phyloP scores from a whole-genome alignment of 2,888 invertebrate species.

The Tachystola acroxantha region DNA sequence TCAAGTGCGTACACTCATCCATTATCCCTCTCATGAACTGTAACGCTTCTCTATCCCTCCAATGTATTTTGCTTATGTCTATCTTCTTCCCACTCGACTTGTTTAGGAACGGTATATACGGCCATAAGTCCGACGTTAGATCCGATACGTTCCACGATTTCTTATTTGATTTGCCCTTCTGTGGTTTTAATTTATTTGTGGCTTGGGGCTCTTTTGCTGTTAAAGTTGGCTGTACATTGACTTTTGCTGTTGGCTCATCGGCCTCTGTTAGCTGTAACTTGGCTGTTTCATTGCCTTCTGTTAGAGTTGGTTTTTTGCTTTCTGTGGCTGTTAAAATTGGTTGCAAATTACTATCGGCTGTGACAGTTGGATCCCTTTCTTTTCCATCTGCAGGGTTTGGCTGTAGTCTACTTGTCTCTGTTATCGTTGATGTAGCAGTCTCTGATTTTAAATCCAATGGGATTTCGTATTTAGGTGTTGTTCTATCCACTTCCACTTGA shows the following conservation, averaged over 20 bases:
- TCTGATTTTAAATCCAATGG: neutral
- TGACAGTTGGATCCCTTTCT: too few species aligned
- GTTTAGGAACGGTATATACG: conserved; percentile 52
- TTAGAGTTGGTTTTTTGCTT: too few species aligned
- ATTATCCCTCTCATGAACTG: conserved; percentile 98
- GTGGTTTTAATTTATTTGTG: neutral
- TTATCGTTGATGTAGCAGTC: neutral
- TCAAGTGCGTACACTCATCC: conserved; percentile 99
- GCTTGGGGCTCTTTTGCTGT: neutral
- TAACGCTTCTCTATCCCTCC: conserved; percentile 87
- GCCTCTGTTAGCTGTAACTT: neutral
- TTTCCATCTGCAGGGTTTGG: too few species aligned
- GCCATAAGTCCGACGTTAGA: conserved; percentile 55
- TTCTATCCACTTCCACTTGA: neutral
- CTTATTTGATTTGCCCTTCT: conserved; percentile 27
- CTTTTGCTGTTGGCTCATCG: neutral
- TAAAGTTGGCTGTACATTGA: too few species aligned
- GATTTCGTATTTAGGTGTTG: neutral
- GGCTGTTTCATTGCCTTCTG: too few species aligned
- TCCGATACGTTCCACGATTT: conserved; percentile 60
- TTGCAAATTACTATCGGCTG: too few species aligned
- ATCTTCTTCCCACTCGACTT: conserved; percentile 59
- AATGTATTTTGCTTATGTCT: conserved; percentile 80
- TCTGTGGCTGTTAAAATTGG: too few species aligned
- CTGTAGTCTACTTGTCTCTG: neutral